Base-by-base conservation (phyloP, 1,140 invertebrate species). In the Elysia chlorotica region DNA sequence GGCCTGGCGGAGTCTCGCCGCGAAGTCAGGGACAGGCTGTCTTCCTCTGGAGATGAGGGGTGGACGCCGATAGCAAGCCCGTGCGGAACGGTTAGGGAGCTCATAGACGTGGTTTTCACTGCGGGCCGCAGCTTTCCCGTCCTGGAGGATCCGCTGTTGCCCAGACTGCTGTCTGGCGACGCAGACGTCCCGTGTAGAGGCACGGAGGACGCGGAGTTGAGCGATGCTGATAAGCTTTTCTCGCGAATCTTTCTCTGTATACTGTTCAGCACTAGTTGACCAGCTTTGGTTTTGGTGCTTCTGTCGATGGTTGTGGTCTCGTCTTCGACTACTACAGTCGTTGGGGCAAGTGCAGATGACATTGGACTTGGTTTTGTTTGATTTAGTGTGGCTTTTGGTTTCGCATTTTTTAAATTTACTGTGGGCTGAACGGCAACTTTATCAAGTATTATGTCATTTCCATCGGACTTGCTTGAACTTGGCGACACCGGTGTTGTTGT, bases 91-190 rank as follows among this genome's bases (percentile, higher is more conserved):
- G 65, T 25, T 10, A 78, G 56, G 0, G 75, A 74, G 35, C 62
- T 63, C 54, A 76, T 78, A 54, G 69, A 74, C 10, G 57, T 65
- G 2, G 73, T 73, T 36, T 77, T 77, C 59, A 56, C 41, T 2
- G 74, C 65, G 25, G 35, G 14, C 35, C 53, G 53, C n/a, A n/a
- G n/a, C 0, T 33, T 38, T 10, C 53, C 23, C 21, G 23, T 23
- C 23, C 54, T 30, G 10, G 25, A 35, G 3, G 30, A 37, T 1
- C 17, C 25, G 38, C 25, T 62, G 23, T 21, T 23, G 31, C 41
- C 19, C 25, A 21, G 2, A 5, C 23, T 14, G 17, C 56, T 31
- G 0, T 21, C 31, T n/a, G 41, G 61, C 14, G 57, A 31, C 41
- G 57, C 59, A 41, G 33, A n/a, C 0, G 30, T 23, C 14, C 30